These are phyloP conservation scores for Anastatus disparis DNA, from an alignment of 1,140 invertebrate species.

Conservation along the genomic window DNA sequence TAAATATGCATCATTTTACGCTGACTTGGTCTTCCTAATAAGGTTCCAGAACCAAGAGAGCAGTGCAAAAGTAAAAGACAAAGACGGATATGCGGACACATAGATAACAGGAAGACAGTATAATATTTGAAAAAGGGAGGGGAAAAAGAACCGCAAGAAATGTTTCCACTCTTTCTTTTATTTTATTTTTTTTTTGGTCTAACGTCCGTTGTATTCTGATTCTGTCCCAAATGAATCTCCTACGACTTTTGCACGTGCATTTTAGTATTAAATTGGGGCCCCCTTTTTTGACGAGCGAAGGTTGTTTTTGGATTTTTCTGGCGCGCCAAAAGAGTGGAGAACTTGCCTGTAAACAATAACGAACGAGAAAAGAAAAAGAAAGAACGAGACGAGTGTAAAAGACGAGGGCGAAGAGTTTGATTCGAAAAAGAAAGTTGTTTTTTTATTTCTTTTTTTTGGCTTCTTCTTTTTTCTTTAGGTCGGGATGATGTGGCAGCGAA, in stretches of 20 bases:
- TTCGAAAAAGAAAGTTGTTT: too few relatives aligned
- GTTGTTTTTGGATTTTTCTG: conserved; percentile 16
- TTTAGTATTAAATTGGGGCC: conserved; percentile 11
- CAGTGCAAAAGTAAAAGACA: not conserved
- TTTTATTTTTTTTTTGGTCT: too few relatives aligned
- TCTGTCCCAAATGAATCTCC: not conserved
- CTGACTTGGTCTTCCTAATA: not conserved
- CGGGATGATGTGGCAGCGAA: too few relatives aligned
- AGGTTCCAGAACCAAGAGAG: not conserved
- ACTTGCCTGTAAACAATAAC: not conserved
- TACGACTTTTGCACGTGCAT: not conserved
- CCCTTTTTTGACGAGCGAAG: too few relatives aligned
- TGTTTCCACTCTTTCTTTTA: not conserved
- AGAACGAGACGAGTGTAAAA: too few relatives aligned
- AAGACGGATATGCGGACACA: conserved; percentile 13
- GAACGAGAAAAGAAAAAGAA: not conserved
- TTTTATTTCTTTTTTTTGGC: too few relatives aligned
- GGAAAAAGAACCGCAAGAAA: conserved; percentile 18
- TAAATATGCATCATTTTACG: conserved; percentile 17
- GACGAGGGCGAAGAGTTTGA: too few relatives aligned
- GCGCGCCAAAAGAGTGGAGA: not conserved
- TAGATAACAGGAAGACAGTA: conserved; percentile 30
- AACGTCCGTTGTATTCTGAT: conserved; percentile 8
- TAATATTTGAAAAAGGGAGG: conserved; percentile 15
- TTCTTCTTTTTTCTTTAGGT: too few relatives aligned